Evolutionary conservation across 2,888 invertebrate genomes (phyloP).

Genomic region (Miltochrista miniata): DNA sequence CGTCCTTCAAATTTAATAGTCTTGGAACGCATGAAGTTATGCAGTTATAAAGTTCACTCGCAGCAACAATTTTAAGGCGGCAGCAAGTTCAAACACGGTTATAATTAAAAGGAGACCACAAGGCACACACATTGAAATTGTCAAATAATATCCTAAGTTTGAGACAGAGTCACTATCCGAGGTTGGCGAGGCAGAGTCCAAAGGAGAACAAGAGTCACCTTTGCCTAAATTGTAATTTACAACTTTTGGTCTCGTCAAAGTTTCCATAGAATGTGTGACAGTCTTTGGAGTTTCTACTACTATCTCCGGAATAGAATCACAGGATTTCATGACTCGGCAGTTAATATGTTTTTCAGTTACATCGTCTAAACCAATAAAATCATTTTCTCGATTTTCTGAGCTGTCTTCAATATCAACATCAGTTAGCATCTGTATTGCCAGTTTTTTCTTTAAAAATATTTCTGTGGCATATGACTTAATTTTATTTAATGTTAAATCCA

Average conservation of each 20-base stretch:
- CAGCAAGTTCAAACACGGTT: too few species aligned
- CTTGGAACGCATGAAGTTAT: too few species aligned
- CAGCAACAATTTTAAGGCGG: too few species aligned
- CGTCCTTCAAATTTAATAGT: too few species aligned
- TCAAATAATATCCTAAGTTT: background rate
- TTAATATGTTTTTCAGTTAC: background rate
- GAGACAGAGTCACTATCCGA: background rate
- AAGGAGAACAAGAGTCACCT: background rate
- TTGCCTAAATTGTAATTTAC: background rate
- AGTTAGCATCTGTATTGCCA: background rate
- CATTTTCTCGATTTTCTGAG: background rate
- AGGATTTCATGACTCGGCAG: background rate
- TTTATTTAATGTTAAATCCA: too few species aligned
- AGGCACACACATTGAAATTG: background rate
- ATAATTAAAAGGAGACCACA: background rate
- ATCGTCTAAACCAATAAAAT: too few species aligned
- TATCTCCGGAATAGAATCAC: background rate
- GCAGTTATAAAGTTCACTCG: too few species aligned
- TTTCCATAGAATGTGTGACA: background rate
- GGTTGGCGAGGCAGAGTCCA: background rate
- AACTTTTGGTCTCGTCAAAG: background rate
- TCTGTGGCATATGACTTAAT: too few species aligned
- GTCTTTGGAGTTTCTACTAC: background rate
- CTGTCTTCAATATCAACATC: background rate
- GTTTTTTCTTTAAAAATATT: too few species aligned